Evolutionary conservation across 2,888 invertebrate species (phyloP).

Genomic region (Spilosoma lubricipeda): DNA sequence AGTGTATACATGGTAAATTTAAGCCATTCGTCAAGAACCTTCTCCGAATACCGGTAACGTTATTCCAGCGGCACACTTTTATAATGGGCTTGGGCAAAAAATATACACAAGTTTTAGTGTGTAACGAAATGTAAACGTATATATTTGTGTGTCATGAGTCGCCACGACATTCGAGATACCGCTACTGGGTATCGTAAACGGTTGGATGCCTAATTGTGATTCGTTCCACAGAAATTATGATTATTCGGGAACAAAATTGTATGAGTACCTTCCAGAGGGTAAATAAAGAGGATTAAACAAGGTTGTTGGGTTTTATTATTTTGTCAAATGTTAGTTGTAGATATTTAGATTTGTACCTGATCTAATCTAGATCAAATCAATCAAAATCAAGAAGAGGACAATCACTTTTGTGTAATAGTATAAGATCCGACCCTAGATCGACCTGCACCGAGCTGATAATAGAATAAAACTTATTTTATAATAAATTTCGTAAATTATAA

Average conservation of each 20-base stretch:
- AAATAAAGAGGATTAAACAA: background rate
- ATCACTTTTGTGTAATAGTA: background rate
- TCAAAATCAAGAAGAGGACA: background rate
- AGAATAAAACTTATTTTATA: no score
- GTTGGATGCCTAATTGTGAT: background rate
- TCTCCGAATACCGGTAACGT: background rate
- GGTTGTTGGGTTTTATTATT: no score
- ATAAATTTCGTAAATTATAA: no score
- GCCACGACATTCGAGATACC: background rate
- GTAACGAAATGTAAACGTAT: conserved; percentile 1
- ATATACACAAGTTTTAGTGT: conserved; percentile 2
- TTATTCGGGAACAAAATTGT: background rate
- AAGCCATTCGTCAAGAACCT: background rate
- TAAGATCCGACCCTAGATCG: no score
- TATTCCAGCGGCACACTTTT: conserved; percentile 1
- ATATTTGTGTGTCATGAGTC: conserved; percentile 4
- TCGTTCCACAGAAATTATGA: background rate
- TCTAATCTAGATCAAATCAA: background rate
- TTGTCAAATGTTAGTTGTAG: background rate
- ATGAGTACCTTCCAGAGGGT: background rate
- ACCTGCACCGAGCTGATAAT: no score
- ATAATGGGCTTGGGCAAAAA: background rate
- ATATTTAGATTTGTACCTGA: background rate
- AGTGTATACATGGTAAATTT: background rate
- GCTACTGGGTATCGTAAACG: conserved; percentile 1